Percentiles rank a stretch among this genome's conserved stretches.
Evolutionary conservation across 2,888 invertebrate species (phyloP).

Genomic region (Melangyna quadrimaculata): DNA sequence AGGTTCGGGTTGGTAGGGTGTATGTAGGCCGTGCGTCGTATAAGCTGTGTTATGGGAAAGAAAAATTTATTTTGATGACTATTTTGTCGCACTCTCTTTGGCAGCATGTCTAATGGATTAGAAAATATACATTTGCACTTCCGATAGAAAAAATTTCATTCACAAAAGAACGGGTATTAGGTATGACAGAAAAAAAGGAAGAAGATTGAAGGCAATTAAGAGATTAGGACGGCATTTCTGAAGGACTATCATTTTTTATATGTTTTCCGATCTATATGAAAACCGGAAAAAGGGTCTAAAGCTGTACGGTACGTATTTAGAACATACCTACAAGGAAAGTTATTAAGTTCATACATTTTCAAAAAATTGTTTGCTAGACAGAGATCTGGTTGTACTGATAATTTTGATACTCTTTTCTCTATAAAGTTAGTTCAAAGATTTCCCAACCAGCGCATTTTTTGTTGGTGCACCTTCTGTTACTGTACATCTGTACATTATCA

Average conservation of each 20-base stretch:
- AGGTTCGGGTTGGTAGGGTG: neutral
- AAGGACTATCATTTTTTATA: slow-evolving; percentile 16
- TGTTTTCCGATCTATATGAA: neutral
- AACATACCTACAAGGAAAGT: neutral
- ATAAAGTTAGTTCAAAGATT: neutral
- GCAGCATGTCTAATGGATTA: slow-evolving; percentile 67
- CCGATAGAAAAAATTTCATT: slow-evolving; percentile 23
- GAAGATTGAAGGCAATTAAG: slow-evolving; percentile 38
- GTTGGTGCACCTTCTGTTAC: too few relatives aligned
- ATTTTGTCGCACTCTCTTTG: slow-evolving; percentile 26
- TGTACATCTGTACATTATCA: too few relatives aligned
- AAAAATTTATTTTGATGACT: slow-evolving; percentile 43
- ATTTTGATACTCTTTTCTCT: neutral
- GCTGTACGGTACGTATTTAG: neutral
- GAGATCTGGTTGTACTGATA: neutral
- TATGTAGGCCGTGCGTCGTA: neutral
- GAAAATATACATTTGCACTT: slow-evolving; percentile 70
- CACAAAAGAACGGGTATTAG: neutral
- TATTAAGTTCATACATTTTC: slow-evolving; percentile 4
- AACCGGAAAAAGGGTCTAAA: neutral
- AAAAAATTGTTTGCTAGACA: neutral
- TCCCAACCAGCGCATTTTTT: too few relatives aligned
- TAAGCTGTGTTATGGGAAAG: slow-evolving; percentile 29
- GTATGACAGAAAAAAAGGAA: slow-evolving; percentile 1
- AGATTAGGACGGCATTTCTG: slow-evolving; percentile 48